These are phyloP conservation scores for Epirrita christyi DNA, from an alignment of 2,888 invertebrate genomes.

Conservation along the genomic window DNA sequence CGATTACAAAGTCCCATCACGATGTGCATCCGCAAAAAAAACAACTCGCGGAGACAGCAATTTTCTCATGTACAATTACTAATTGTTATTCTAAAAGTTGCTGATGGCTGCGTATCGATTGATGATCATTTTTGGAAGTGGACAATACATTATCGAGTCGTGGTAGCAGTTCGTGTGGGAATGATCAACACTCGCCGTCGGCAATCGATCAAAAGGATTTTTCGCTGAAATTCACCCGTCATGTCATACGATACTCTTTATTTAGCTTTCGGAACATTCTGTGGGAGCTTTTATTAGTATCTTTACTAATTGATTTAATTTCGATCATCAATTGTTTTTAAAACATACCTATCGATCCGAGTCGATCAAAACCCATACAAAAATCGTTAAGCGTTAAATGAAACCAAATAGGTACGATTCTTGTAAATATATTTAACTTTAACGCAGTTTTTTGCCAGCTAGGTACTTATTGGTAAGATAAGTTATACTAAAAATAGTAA, in stretches of 20 bases:
- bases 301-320: conserved; percentile 3
- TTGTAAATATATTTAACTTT: neutral
- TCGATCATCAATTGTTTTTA: conserved; percentile 8
- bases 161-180: conserved; percentile 72
- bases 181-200: conserved; percentile 76
- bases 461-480: conserved; percentile 20
- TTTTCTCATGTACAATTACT: conserved; percentile 27
- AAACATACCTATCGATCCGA: neutral
- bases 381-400: neutral
- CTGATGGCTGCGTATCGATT: conserved; percentile 47
- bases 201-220: conserved; percentile 69
- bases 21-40: conserved; percentile 26
- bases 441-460: conserved; percentile 7
- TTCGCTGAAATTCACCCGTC: conserved; percentile 69
- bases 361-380: neutral
- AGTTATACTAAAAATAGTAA: conserved; percentile 31
- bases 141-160: conserved; percentile 52
- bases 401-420: neutral
- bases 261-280: conserved; percentile 45
- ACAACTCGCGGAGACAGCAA: conserved; percentile 7
- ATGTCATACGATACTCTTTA: conserved; percentile 65
- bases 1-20: conserved; percentile 28
- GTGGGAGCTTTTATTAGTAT: conserved; percentile 43
- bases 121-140: conserved; percentile 69
- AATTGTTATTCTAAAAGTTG: conserved; percentile 33